Conservation (phyloP, 2,113 vertebrate species). For the Melanerpes aurifrons region DNA sequence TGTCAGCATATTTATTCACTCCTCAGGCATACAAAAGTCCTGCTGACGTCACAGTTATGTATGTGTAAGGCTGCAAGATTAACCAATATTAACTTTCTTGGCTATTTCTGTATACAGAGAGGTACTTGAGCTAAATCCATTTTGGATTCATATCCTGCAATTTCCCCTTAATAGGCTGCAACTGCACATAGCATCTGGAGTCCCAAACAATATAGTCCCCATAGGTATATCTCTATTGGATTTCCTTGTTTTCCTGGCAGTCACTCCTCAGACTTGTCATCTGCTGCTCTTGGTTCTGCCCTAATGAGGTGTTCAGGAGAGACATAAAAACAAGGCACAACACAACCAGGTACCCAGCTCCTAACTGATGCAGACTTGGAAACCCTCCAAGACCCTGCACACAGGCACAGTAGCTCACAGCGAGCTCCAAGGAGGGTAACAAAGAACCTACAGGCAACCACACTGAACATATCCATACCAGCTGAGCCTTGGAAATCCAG, state of each 20-base stretch:
- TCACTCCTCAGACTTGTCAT: neutral
- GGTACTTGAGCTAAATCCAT: slow-evolving; percentile 12
- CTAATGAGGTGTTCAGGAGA: neutral
- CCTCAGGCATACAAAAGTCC: slow-evolving; percentile 34
- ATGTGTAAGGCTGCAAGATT: slow-evolving; percentile 31
- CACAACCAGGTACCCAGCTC: neutral
- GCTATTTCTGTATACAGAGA: slow-evolving; percentile 9
- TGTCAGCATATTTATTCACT: slow-evolving; percentile 21
- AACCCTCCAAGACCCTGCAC: neutral
- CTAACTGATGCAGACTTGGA: neutral
- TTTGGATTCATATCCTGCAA: slow-evolving; percentile 29
- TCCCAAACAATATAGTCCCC: neutral
- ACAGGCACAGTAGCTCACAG: neutral
- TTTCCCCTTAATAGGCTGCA: slow-evolving; percentile 1
- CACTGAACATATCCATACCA: neutral
- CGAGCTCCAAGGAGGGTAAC: neutral
- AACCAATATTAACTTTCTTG: slow-evolving; percentile 39
- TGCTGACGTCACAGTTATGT: slow-evolving; percentile 26
- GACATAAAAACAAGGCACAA: neutral
- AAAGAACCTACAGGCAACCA: rapidly evolving
- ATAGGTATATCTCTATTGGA: neutral
- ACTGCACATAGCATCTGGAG: slow-evolving; percentile 4
- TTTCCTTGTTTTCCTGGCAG: slow-evolving; percentile 22
- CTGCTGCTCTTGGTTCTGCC: slow-evolving; percentile 1
- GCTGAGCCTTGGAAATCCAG: neutral